Base-by-base conservation (phyloP, 2,888 invertebrate genomes). In the Cactoblastis cactorum region DNA sequence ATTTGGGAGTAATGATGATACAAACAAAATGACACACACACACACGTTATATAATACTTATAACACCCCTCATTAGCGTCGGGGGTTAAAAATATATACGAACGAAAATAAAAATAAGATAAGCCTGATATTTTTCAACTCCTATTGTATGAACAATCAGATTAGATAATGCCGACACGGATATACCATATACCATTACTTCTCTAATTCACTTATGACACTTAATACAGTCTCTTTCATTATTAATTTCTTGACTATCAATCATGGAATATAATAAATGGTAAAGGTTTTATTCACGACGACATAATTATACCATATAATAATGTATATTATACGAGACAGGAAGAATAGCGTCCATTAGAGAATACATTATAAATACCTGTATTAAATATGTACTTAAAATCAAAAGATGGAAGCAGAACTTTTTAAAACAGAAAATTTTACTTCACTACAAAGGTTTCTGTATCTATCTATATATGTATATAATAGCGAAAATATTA, bases 191-290 rank as follows among this genome's bases (percentile, higher is more conserved):
- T 43, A 28, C 24, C 28, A 43, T 43, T 12, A 43, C 11, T 8
- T 17, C 9, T 28, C 3, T 43, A 43, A n/a, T 43, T 43, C 43
- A 43, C 43, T 43, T 43, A 43, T 43, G 43, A 28, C 43, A 43
- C 43, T 28, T 41, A 12, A 41, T 22, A n/a, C 12, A 17, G 37
- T 17, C 32, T 43, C 43, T 43, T 43, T 43, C 43, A 17, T 32
- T 5, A 14, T 2, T 28, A 28, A 28, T 8, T 12, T 19, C 22
- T 43, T 4, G 24, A 17, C 43, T 43, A 32, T 43, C 43, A 43
- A 43, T 43, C 43, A 43, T 28, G 17, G n/a, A 17, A 17, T 5
- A 24, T 43, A 43, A 43, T 43, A 43, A 43, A 43, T 43, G 24
- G 41, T 14, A 1, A 43, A 15, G 43, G 15, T 43, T 43, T 43